Percentiles rank a stretch among this genome's conserved stretches.
phyloP scores from a whole-genome alignment of 2,797 vertebrate species.

The Brotula barbata region DNA sequence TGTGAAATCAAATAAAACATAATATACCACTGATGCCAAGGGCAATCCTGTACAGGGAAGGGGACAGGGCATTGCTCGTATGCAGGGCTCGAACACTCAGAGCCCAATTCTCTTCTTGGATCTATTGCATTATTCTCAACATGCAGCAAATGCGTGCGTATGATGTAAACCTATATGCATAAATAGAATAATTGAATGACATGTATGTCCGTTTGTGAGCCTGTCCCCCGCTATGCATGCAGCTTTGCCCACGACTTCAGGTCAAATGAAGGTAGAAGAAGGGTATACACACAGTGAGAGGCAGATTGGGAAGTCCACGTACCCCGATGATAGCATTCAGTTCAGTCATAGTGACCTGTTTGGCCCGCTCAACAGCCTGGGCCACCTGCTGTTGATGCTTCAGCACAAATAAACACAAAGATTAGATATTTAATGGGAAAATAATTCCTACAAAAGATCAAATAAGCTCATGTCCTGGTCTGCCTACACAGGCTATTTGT shows the following conservation, averaged over 20 bases:
- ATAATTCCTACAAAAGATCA: not conserved
- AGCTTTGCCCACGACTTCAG: constrained; percentile 76
- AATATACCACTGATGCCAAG: constrained; percentile 57
- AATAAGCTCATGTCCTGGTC: not conserved
- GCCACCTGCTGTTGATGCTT: constrained; percentile 98
- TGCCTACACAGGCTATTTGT: no score
- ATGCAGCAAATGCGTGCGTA: constrained; percentile 18
- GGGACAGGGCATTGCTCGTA: constrained; percentile 26
- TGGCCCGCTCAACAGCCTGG: constrained; percentile 95
- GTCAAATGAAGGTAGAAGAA: constrained; percentile 85
- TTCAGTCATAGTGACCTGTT: constrained; percentile 99
- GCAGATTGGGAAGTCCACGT: constrained; percentile 99
- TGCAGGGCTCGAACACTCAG: constrained; percentile 8
- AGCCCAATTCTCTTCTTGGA: constrained; percentile 7
- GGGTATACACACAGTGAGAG: constrained; percentile 98
- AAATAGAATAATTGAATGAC: constrained; percentile 18
- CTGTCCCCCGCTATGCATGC: constrained; percentile 46
- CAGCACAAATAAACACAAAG: constrained; percentile 54
- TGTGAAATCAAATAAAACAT: constrained; percentile 51
- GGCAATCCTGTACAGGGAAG: constrained; percentile 67
- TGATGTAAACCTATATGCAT: constrained; percentile 11
- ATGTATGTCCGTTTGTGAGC: constrained; percentile 5
- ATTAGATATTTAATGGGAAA: constrained; percentile 31
- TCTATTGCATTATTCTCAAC: constrained; percentile 34
- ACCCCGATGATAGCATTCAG: constrained; percentile 99